Conservation (phyloP, 1,140 invertebrate species). For the Hydropsyche tenuis region DNA sequence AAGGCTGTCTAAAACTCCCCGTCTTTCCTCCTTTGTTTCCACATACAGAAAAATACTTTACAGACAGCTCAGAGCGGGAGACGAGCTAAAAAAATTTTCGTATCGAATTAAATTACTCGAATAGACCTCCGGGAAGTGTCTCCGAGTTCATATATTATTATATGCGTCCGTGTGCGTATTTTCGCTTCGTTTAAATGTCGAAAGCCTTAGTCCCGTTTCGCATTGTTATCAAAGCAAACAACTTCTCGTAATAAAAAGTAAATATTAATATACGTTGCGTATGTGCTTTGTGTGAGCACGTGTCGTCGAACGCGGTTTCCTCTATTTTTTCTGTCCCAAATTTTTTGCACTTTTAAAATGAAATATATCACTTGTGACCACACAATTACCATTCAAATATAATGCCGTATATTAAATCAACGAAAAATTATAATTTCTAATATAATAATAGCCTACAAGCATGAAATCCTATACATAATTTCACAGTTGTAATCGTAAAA, state of each 20-base stretch:
- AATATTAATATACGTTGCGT: conserved; percentile 19
- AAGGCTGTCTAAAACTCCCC: background rate
- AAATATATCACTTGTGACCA: too few relatives aligned
- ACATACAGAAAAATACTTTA: background rate
- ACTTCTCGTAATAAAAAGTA: conserved; percentile 27
- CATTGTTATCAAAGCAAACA: conserved; percentile 26
- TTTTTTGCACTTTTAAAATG: too few relatives aligned
- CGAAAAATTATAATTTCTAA: too few relatives aligned
- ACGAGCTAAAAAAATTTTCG: background rate
- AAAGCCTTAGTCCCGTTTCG: conserved; percentile 1
- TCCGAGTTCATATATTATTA: too few relatives aligned
- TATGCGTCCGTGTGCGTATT: background rate
- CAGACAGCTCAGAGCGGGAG: background rate
- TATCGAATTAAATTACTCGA: conserved; percentile 9
- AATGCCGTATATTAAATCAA: too few relatives aligned
- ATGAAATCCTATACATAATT: too few relatives aligned
- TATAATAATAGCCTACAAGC: too few relatives aligned
- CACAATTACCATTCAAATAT: too few relatives aligned
- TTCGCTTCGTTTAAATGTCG: conserved; percentile 12
- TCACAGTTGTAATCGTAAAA: too few relatives aligned
- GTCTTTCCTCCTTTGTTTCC: background rate
- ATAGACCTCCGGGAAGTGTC: too few relatives aligned
- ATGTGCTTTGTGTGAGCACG: background rate
- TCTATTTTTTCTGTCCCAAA: background rate
- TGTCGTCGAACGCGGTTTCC: background rate